phyloP scores from a whole-genome alignment of 2,797 vertebrate genomes.

The Aselliscus stoliczkanus region DNA sequence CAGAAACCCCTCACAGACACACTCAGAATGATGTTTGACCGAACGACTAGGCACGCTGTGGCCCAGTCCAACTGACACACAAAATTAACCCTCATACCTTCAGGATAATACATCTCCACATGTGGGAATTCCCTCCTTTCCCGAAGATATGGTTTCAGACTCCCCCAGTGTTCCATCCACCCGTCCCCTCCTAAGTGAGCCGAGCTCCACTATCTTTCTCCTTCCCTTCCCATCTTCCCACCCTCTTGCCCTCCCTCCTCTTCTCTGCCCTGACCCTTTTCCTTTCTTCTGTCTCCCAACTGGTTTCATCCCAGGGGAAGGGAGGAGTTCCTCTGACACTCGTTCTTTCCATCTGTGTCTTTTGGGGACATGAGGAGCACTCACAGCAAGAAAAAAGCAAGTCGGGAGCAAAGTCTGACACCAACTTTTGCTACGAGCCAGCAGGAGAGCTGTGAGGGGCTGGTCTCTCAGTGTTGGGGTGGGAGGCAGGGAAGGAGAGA shows the following conservation, averaged over 20 bases:
- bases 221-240: not conserved
- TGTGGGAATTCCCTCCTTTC: not conserved
- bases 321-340: not conserved
- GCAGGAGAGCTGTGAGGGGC: slow-evolving; percentile 57
- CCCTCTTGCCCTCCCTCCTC: too few relatives aligned
- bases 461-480: slow-evolving; percentile 57
- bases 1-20: not conserved
- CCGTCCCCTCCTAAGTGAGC: not conserved
- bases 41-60: not conserved
- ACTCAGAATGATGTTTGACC: not conserved
- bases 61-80: not conserved
- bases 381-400: not conserved
- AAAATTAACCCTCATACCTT: not conserved
- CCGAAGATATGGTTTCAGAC: not conserved
- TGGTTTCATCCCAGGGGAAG: not conserved
- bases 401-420: slow-evolving; percentile 39
- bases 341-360: not conserved
- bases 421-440: slow-evolving; percentile 61
- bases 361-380: not conserved
- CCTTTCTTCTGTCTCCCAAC: not conserved
- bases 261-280: not conserved
- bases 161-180: not conserved
- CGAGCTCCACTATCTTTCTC: not conserved
- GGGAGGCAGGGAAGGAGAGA: slow-evolving; percentile 72
- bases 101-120: not conserved